Evolutionary conservation across 2,888 invertebrate genomes (phyloP).

Genomic region (Scaptomyza tumidula): DNA sequence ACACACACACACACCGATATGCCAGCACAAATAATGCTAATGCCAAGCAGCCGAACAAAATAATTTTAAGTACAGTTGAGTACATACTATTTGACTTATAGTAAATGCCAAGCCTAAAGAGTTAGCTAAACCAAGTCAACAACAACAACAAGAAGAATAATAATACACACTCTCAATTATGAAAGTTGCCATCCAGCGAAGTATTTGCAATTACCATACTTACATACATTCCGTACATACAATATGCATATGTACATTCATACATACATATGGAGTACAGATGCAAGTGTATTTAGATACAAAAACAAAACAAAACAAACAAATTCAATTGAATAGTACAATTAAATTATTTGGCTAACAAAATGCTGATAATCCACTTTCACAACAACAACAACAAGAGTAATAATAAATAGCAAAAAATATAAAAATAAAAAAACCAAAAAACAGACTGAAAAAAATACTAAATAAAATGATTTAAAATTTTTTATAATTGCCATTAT

Average conservation of each 20-base stretch:
- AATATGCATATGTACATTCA: conserved; percentile 18
- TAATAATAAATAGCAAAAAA: conserved; percentile 9
- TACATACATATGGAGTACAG: background rate
- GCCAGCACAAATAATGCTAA: conserved; percentile 30
- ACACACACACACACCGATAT: conserved; percentile 5
- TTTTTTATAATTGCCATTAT: conserved; percentile 47
- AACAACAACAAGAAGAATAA: background rate
- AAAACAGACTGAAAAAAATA: conserved; percentile 57
- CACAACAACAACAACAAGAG: conserved; percentile 26
- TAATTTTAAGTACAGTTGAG: conserved; percentile 23
- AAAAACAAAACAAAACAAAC: background rate
- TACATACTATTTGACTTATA: conserved; percentile 10
- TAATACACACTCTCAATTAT: conserved; percentile 55
- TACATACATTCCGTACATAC: conserved; percentile 15
- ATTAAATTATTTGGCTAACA: conserved; percentile 26
- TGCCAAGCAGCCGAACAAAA: conserved; percentile 34
- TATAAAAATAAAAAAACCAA: conserved; percentile 22
- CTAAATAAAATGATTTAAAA: conserved; percentile 52
- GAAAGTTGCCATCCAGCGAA: conserved; percentile 79
- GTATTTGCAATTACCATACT: conserved; percentile 66
- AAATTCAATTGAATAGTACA: conserved; percentile 12
- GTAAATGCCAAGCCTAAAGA: conserved; percentile 22
- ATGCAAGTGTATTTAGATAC: too few species aligned
- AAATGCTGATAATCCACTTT: conserved; percentile 33
- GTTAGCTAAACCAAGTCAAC: conserved; percentile 19